Evolutionary conservation across 2,888 invertebrate genomes (phyloP), one percentile per base, ranked within the genome.

Genomic region (Junonia oenone): DNA sequence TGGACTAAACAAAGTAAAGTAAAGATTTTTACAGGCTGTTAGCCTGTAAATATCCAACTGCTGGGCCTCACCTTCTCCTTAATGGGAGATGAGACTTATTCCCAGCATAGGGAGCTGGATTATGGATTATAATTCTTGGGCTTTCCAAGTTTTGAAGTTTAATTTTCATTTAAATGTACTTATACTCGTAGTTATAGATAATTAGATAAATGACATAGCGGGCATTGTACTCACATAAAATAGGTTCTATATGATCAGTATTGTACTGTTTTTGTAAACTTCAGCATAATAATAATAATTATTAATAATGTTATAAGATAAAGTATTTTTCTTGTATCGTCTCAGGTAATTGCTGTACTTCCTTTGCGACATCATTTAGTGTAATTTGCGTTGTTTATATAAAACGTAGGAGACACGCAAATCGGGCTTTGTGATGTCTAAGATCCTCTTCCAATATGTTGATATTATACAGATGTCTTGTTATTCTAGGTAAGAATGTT

Each of bases 331-430:
- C 61, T 61, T 51, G 40, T 57, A 52, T 59, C 46, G 8, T 40
- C 51, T 52, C 31, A 40, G 69, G 73, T 85, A 87, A 86, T 87
- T 81, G 76, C 69, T 58, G 64, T 43, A 74, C 70, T 80, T 87
- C 87, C 86, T 86, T 64, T 71, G 80, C 75, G 81, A 83, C 84
- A 82, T 71, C 82, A 68, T 78, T 87, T 83, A 77, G 65, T 69
- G 78, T 69, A 86, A 89, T 88, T 87, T 81, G 75, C 71, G 75
- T 78, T 70, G 81, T 84, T 85, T 78, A 76, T 90, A 90, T 88
- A 90, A 85, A 84, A 76, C 70, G 67, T 49, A 47, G 65, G 56
- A 55, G 67, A 65, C 85, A 81, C 77, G 83, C 81, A 62, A 77
- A 54, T 22, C 51, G 62, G 49, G 52, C 63, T 67, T 73, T 78